Evolutionary conservation across 2,888 invertebrate species (phyloP).

Genomic region (Dryobotodes eremita): DNA sequence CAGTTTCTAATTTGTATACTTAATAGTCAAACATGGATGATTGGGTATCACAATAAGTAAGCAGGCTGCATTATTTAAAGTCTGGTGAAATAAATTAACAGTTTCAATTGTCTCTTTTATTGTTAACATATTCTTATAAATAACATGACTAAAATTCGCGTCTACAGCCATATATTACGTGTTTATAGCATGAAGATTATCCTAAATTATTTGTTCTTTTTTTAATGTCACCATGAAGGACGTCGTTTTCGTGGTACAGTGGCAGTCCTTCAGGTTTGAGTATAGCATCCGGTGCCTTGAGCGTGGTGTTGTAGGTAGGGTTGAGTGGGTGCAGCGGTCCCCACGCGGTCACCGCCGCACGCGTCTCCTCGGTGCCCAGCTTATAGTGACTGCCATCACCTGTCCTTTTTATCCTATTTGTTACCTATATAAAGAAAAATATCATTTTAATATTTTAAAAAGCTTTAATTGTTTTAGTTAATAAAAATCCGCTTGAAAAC

Average conservation of each 20-base stretch:
- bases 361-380: slow-evolving; percentile 84
- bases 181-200: not conserved
- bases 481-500: not conserved
- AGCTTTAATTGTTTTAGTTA: not conserved
- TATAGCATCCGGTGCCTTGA: slow-evolving; percentile 73
- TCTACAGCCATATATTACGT: not conserved
- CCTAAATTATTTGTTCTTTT: not conserved
- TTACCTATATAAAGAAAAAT: slow-evolving; percentile 78
- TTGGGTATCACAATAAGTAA: not conserved
- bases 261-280: slow-evolving; percentile 81
- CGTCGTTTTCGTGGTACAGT: slow-evolving; percentile 80
- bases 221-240: slow-evolving; percentile 14
- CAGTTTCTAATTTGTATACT: not conserved
- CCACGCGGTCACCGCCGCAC: slow-evolving; percentile 76
- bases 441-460: not conserved
- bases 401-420: slow-evolving; percentile 90
- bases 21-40: not conserved
- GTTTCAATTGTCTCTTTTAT: not conserved
- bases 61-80: not conserved
- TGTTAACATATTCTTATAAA: not conserved
- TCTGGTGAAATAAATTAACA: not conserved
- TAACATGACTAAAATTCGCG: slow-evolving; percentile 2
- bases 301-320: slow-evolving; percentile 81
- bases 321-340: slow-evolving; percentile 86
- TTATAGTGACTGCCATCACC: slow-evolving; percentile 92